Evolutionary conservation across 2,888 invertebrate species (phyloP).

Genomic region (Ametastegia equiseti): DNA sequence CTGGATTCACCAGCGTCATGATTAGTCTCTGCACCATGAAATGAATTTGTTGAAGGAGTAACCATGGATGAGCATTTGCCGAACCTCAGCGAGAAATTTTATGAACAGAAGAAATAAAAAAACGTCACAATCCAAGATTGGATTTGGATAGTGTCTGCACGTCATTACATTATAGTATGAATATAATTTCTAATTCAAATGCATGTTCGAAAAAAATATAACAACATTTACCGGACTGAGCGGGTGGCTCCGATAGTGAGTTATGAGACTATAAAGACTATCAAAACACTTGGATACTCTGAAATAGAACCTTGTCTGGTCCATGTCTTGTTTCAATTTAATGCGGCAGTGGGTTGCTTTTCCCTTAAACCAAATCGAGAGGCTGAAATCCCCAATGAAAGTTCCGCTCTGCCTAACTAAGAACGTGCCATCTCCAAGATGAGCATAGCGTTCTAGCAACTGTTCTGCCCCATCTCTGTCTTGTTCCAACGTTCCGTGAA

Average conservation of each 20-base stretch:
- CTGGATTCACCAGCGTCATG: constrained; percentile 92
- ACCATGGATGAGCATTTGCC: neutral
- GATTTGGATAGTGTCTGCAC: neutral
- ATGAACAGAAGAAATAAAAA: neutral
- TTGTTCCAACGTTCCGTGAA: constrained; percentile 91
- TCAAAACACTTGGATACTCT: constrained; percentile 94
- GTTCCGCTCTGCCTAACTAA: constrained; percentile 96
- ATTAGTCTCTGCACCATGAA: constrained; percentile 85
- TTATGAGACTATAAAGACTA: constrained; percentile 93
- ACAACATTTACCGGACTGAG: constrained; percentile 82
- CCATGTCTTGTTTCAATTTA: constrained; percentile 91
- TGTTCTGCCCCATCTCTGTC: constrained; percentile 83
- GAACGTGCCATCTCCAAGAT: constrained; percentile 94
- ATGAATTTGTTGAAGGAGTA: neutral
- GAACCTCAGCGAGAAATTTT: neutral
- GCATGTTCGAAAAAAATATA: neutral
- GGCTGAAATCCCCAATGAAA: constrained; percentile 96
- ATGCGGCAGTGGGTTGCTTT: constrained; percentile 96
- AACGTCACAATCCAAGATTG: neutral
- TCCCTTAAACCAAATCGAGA: constrained; percentile 95
- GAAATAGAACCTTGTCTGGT: constrained; percentile 92
- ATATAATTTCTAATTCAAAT: neutral
- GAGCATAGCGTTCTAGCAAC: constrained; percentile 85
- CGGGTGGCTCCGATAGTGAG: constrained; percentile 92
- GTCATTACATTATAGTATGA: neutral